A percentile compares a stretch with the other conserved stretches of the same genome.
Evolutionary conservation across 2,888 invertebrate species (phyloP).

Genomic region (Sminthurides aquaticus): DNA sequence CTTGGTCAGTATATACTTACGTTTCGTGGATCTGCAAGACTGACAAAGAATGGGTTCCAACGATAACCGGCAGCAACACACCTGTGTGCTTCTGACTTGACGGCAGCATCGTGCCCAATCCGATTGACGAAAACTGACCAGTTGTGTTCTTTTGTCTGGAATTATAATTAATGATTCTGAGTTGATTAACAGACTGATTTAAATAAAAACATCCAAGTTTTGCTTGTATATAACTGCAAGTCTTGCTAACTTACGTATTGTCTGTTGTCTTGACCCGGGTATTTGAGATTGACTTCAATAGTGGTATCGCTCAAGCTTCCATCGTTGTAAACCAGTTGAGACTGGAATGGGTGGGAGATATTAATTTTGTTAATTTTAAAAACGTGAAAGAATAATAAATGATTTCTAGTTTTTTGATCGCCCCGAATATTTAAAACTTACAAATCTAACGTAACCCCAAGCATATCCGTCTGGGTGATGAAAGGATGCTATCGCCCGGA

Average conservation of each 20-base stretch:
- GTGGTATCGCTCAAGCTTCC: slow-evolving; percentile 80
- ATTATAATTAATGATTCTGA: slow-evolving; percentile 34
- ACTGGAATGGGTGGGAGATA: slow-evolving; percentile 50
- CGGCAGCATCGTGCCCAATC: slow-evolving; percentile 82
- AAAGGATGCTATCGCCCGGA: slow-evolving; percentile 81
- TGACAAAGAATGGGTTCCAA: slow-evolving; percentile 86
- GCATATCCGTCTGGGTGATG: slow-evolving; percentile 81
- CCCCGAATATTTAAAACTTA: too few relatives aligned
- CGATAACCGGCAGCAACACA: slow-evolving; percentile 86
- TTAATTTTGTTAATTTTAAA: too few relatives aligned
- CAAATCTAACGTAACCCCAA: slow-evolving; percentile 76
- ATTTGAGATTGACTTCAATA: slow-evolving; percentile 78
- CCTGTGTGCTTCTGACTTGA: slow-evolving; percentile 66
- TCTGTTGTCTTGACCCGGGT: slow-evolving; percentile 75
- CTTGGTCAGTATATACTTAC: too few relatives aligned
- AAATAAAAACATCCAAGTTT: slow-evolving; percentile 8
- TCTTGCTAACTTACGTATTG: slow-evolving; percentile 68
- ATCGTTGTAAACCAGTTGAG: slow-evolving; percentile 78
- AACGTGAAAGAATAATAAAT: too few relatives aligned
- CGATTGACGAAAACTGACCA: slow-evolving; percentile 83
- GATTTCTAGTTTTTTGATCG: too few relatives aligned
- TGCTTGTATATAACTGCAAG: background rate
- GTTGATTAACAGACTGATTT: background rate
- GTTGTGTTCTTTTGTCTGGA: slow-evolving; percentile 70
- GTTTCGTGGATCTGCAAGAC: slow-evolving; percentile 79